Evolutionary conservation across 2,797 vertebrate genomes (phyloP), one percentile per base, ranked within the genome.

Genomic region (Telmatherina bonti): DNA sequence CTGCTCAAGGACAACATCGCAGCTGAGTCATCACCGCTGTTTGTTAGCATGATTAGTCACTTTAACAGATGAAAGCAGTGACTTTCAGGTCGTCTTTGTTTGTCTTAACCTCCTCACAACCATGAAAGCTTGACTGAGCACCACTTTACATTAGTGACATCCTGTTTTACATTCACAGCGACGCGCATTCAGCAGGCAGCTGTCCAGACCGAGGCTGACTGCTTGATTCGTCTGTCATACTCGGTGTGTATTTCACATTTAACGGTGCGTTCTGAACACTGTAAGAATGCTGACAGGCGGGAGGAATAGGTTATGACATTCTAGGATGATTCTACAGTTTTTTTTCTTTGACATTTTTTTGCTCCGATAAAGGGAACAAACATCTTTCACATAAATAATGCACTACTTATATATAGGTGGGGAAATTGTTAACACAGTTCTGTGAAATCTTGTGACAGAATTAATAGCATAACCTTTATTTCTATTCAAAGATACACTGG

Each of bases 101-200:
- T 63, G 47, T 49, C 41, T 72, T 35, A 20, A 36, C 54, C 71
- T 67, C 67, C 1, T 27, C 20, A 67, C 60, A 29, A 18, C 31
- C 68, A 61, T 2, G 8, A 55, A 55, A 43, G 72, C 33, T 43
- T 38, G 64, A 60, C 45, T 33, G 51, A 73, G 51, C 65, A 24
- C 58, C 45, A 0, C 9, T 41, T 55, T 70, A 58, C 72, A 79
- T 70, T 49, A 65, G 30, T 0, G 3, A 26, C 35, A 0, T 15
- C 53, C 71, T 67, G 67, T 64, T 79, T 75, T 72, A 67, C 74
- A 62, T 66, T 78, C 74, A 60, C 38, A 30, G 54, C 24, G 2
- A 41, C 67, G 5, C 31, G 3, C 20, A 4, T 26, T 2, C 67
- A 30, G 45, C 41, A 29, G 68, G 75, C 75, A 67, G 75, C 60